Evolutionary conservation across 2,113 vertebrate genomes (phyloP), one percentile per base, ranked within the genome.

Genomic region (Zonotrichia leucophrys): DNA sequence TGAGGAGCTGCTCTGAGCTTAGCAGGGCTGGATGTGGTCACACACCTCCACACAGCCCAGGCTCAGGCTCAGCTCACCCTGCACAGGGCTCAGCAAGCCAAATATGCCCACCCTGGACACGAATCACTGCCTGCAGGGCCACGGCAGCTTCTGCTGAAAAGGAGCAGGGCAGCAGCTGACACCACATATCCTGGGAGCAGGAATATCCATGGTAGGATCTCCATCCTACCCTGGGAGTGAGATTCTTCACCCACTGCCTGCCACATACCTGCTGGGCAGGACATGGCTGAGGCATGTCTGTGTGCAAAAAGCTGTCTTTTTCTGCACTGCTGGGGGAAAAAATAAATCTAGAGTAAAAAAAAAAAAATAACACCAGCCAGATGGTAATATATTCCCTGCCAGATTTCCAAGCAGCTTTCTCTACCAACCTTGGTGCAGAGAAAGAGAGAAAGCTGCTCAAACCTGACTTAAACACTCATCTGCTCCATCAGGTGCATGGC

Each of bases 351-450:
- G 31, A 91, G 59, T 28, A 12, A 74, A 92, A 56, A 41, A 37
- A 37, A 37, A 41, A 56, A 59, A 84, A 49, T 21, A 89, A 33
- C 52, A 76, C 49, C 37, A 79, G 62, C 81, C 95, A 95, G 90
- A 95, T 94, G 94, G 96, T 41, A 82, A 91, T 49, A 72, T 14
- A 95, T 44, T 85, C 87, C 74, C 30, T 82, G 87, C 82, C 94
- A 93, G 84, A 90, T 79, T 94, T 93, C 44, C 90, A 87, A 87
- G 69, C 55, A 87, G 92, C 77, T 55, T 95, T 68, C 77, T 73
- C 52, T 55, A 80, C 31, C 35, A 35, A 68, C 56, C 69, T 68
- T 24, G 68, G 52, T 56, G 53, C 59, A 83, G 68, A 75, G 74
- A 68, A 62, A 74, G 31, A 69, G 7, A 77, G 18, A 56, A 87